Base-by-base conservation (phyloP, 2,888 invertebrate species). In the Trachelus stipa region DNA sequence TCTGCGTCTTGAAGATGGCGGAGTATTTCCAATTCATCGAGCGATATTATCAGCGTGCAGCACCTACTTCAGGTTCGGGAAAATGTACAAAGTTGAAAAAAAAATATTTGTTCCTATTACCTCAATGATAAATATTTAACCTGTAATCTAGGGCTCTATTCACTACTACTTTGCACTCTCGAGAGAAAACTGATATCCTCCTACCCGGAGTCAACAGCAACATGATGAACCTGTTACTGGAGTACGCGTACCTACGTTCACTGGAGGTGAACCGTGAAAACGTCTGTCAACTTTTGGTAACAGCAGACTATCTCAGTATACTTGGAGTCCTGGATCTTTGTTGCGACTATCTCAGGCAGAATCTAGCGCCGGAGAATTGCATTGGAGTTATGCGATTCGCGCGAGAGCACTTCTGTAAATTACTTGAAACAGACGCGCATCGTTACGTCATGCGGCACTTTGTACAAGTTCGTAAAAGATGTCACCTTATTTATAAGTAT, bases 271-370 rank as follows among this genome's bases (percentile, higher is more conserved):
- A 93, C 79, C 94, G 94, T 68, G 94, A 95, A 56, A 98, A 97
- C 88, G 97, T 98, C 0, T 95, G 96, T 87, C 94, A 95, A 86
- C 92, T 98, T 23, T 93, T 98, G 69, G 95, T 96, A 85, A 95
- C 96, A 0, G 97, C 98, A 4, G 98, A 98, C 92, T 98, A 97
- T 90, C 94, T 98, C 77, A 95, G 96, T 86, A 96, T 98, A 83
- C 92, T 96, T 73, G 97, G 97, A 0, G 94, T 98, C 73, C 93
- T 97, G 76, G 94, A 96, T 83, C 93, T 96, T 33, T 98, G 98
- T 91, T 96, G 96, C 87, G 94, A 96, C 74, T 97, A 95, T 88
- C 93, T 98, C 30, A 93, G 94, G 77, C 92, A 92, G 71, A 94
- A 94, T 79, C 92, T 98, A 33, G 94, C 92, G 30, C 94, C 96